Evolutionary conservation across 2,113 vertebrate genomes (phyloP), one percentile per base, ranked within the genome.

Genomic region (Diphyllodes magnificus): DNA sequence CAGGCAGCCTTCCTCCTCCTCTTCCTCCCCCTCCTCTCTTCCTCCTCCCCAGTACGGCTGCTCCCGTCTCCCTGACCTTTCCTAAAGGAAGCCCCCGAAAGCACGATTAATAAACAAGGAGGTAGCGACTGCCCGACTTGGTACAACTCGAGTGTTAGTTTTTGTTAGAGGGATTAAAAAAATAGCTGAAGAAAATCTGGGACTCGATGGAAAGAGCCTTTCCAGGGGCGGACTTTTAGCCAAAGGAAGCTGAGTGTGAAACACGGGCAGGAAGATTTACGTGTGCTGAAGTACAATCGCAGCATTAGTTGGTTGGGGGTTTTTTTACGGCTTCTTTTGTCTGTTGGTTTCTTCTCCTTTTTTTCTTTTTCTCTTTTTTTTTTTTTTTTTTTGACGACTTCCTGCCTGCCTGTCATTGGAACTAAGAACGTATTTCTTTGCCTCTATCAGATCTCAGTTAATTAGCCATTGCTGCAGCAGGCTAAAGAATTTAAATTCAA

Each of bases 401-500:
- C 76, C 75, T 78, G 79, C 71, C 82, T 81, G 90, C 68, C 73
- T 76, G 95, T 84, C 90, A 88, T 88, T 76, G 72, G 45, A 79
- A 88, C 47, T 91, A 94, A 83, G 77, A 82, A 61, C 9, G 20
- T 51, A 68, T 93, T 92, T 82, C 82, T 94, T 88, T 86, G 42
- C 82, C 72, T 91, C 90, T 82, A 82, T 91, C 91, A 87, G 86
- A 93, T 95, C 93, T 84, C 87, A 63, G 77, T 91, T 97, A 96
- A 96, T 96, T 96, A 95, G 91, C 77, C 81, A 86, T 50, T 12
- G 6, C 88, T 92, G 66, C 92, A 87, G 88, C 94, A 95, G 64
- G 76, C 88, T 90, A 57, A 54, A 82, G 90, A 88, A 96, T 93
- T 95, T 92, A 88, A 81, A 96, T 95, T 96, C 96, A 91, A 93